A percentile compares a stretch with the other conserved stretches of the same genome.
phyloP scores from a whole-genome alignment of 2,888 invertebrate species.

The Lepidochrysops patricia region DNA sequence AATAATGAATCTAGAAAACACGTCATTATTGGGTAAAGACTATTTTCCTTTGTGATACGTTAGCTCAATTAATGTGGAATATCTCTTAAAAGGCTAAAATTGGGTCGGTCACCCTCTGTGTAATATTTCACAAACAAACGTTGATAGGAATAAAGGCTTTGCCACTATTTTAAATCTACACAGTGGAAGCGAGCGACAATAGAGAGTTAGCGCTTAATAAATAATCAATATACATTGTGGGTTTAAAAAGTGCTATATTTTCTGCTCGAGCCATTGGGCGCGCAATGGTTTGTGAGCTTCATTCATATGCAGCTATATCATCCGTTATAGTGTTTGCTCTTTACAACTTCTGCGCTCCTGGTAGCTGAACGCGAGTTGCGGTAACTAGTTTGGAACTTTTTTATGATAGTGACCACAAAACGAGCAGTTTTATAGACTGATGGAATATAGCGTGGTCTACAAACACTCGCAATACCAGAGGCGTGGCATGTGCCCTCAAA shows the following conservation, averaged over 20 bases:
- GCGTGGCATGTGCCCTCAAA: no score
- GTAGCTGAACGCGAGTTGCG: not conserved
- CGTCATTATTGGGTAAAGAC: no score
- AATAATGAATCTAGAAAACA: no score
- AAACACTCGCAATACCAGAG: no score
- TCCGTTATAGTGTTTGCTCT: not conserved
- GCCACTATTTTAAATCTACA: not conserved
- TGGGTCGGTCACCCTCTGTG: no score
- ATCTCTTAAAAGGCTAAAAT: no score
- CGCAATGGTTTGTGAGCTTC: constrained; percentile 23
- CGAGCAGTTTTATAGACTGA: no score
- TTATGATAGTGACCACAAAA: no score
- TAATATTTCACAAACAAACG: no score
- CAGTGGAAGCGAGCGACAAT: not conserved
- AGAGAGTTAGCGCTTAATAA: constrained; percentile 5
- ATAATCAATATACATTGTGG: constrained; percentile 2
- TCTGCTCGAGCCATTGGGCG: constrained; percentile 21
- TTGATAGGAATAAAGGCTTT: no score
- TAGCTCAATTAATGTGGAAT: no score
- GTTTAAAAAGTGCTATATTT: constrained; percentile 15
- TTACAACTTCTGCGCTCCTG: not conserved
- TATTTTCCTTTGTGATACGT: not conserved
- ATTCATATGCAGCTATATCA: constrained; percentile 8
- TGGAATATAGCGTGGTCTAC: not conserved
- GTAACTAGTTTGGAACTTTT: not conserved